phyloP scores from a whole-genome alignment of 1,140 invertebrate genomes.

The Drosophila ohnishii region DNA sequence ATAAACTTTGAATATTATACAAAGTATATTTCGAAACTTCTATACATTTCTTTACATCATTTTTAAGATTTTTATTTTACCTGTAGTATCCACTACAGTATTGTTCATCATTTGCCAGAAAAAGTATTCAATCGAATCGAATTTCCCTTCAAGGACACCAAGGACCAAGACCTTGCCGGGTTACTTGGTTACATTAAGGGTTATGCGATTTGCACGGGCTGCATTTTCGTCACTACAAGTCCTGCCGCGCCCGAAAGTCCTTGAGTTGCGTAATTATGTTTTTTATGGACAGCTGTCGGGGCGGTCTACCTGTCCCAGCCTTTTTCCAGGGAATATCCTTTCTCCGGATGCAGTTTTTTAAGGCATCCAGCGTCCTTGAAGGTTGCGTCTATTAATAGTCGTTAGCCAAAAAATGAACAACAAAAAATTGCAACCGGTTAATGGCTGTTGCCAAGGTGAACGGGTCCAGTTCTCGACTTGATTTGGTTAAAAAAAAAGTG shows the following conservation, averaged over 20 bases:
- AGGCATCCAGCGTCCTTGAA: constrained; percentile 46
- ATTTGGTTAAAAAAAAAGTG: neutral
- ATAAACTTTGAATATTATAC: too few species aligned
- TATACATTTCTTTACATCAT: neutral
- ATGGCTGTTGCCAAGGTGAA: constrained; percentile 50
- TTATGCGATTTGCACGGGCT: constrained; percentile 56
- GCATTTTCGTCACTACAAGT: constrained; percentile 46
- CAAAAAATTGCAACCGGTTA: constrained; percentile 40
- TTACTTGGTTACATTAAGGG: constrained; percentile 49
- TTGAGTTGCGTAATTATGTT: constrained; percentile 72
- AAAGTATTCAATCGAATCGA: neutral
- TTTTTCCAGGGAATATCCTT: constrained; percentile 64
- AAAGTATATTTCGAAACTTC: neutral
- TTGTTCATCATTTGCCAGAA: neutral
- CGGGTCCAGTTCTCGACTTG: constrained; percentile 34
- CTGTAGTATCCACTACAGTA: neutral
- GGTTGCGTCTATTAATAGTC: constrained; percentile 19
- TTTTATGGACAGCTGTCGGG: constrained; percentile 59
- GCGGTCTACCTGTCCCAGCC: constrained; percentile 59
- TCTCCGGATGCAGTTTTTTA: constrained; percentile 44
- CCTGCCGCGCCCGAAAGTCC: constrained; percentile 52
- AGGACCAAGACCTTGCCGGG: neutral
- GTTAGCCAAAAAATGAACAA: constrained; percentile 25
- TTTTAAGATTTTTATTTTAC: neutral
- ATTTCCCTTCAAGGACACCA: constrained; percentile 45